phyloP scores from a whole-genome alignment of 2,888 invertebrate species.

The Pilophorus perplexus region DNA sequence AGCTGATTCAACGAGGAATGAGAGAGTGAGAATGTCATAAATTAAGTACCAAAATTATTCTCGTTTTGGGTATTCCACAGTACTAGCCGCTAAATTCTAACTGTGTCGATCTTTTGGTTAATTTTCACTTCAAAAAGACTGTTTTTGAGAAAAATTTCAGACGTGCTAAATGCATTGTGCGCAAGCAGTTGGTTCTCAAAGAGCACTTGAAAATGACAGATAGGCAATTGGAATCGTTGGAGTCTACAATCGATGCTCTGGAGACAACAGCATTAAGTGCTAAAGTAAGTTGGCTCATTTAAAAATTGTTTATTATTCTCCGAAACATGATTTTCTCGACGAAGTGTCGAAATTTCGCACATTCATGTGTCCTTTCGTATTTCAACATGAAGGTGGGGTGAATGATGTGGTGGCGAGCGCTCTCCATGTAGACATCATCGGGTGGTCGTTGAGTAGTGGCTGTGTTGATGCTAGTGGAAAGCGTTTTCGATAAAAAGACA shows the following conservation, averaged over 20 bases:
- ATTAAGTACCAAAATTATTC: neutral
- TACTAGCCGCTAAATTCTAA: neutral
- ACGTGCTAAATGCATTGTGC: conserved; percentile 82
- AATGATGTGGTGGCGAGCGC: neutral
- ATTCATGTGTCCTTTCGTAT: neutral
- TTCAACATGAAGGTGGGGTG: neutral
- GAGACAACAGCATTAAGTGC: conserved; percentile 93
- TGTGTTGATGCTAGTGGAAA: no score
- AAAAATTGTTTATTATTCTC: neutral
- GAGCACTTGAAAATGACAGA: conserved; percentile 82
- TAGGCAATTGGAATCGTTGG: conserved; percentile 84
- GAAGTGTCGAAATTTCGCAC: neutral
- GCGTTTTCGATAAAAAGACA: no score
- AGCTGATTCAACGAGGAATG: neutral
- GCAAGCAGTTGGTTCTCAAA: conserved; percentile 93
- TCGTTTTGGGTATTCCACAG: neutral
- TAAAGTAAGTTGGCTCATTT: conserved; percentile 57
- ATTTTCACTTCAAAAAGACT: neutral
- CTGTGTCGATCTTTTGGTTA: neutral
- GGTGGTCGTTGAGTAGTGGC: no score
- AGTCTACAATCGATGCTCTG: conserved; percentile 82
- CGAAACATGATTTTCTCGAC: no score
- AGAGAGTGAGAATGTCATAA: conserved; percentile 20
- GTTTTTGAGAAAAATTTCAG: conserved; percentile 52
- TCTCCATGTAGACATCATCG: no score